phyloP scores from a whole-genome alignment of 2,797 vertebrate genomes.

The Tadarida brasiliensis region DNA sequence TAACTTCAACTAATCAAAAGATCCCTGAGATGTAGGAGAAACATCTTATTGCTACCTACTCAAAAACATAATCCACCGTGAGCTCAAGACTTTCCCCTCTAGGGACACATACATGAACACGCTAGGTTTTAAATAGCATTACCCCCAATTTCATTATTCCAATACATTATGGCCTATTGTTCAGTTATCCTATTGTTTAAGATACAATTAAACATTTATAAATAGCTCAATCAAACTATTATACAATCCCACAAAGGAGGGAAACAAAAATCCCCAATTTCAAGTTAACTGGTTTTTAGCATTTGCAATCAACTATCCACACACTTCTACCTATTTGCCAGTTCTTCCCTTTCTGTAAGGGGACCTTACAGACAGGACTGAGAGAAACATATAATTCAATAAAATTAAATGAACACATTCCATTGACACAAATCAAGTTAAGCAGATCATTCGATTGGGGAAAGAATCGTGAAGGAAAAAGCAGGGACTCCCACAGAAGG shows the following conservation, averaged over 20 bases:
- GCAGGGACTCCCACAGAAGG: neutral
- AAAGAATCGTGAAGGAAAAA: neutral
- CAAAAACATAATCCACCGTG: neutral
- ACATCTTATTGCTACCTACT: neutral
- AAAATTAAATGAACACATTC: constrained; percentile 6
- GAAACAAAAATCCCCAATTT: neutral
- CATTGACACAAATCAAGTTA: constrained; percentile 15
- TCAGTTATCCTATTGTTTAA: constrained; percentile 50
- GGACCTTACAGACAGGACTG: neutral
- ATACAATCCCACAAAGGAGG: neutral
- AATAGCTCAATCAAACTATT: constrained; percentile 50
- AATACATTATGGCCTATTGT: constrained; percentile 43
- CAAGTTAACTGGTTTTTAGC: neutral
- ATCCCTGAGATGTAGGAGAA: neutral
- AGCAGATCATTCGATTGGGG: neutral
- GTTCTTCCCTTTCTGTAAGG: neutral
- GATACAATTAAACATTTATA: constrained; percentile 67
- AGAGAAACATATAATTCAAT: neutral
- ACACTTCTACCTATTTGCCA: neutral
- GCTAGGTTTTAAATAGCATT: constrained; percentile 9
- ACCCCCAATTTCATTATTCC: constrained; percentile 8
- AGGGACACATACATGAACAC: neutral
- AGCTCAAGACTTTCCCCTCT: neutral
- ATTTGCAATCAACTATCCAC: neutral
- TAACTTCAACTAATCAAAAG: neutral